These are phyloP conservation scores for Blera fallax DNA, from an alignment of 2,888 invertebrate genomes.

Conservation along the genomic window DNA sequence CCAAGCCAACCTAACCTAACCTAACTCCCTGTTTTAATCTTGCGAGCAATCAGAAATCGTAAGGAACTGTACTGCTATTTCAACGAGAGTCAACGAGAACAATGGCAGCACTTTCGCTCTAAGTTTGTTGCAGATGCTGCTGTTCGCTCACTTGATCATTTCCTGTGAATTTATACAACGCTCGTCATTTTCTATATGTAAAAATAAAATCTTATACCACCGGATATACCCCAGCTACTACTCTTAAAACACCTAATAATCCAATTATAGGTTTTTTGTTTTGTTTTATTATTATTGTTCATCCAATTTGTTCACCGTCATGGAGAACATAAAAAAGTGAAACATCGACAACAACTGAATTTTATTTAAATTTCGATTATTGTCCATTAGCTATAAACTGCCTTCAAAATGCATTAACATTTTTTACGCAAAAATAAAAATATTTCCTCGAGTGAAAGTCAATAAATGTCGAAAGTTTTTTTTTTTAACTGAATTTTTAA, in stretches of 20 bases:
- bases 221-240: neutral
- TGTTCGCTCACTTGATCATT: too few species aligned
- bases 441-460: conserved; percentile 17
- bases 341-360: conserved; percentile 44
- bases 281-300: conserved; percentile 17
- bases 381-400: conserved; percentile 15
- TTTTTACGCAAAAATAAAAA: conserved; percentile 1
- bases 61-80: too few species aligned
- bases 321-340: conserved; percentile 30
- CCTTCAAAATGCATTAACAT: conserved; percentile 17
- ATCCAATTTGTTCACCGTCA: conserved; percentile 26
- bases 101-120: too few species aligned
- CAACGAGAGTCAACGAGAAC: too few species aligned
- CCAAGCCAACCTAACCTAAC: too few species aligned
- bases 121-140: too few species aligned
- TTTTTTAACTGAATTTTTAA: neutral
- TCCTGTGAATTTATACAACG: too few species aligned
- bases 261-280: neutral
- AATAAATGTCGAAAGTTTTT: conserved; percentile 23
- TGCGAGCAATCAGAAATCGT: too few species aligned
- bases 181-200: neutral
- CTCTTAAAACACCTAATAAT: neutral
- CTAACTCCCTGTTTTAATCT: too few species aligned
- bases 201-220: neutral
- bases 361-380: conserved; percentile 40